Evolutionary conservation across 2,888 invertebrate species (phyloP).

Genomic region (Prosapia bicincta): DNA sequence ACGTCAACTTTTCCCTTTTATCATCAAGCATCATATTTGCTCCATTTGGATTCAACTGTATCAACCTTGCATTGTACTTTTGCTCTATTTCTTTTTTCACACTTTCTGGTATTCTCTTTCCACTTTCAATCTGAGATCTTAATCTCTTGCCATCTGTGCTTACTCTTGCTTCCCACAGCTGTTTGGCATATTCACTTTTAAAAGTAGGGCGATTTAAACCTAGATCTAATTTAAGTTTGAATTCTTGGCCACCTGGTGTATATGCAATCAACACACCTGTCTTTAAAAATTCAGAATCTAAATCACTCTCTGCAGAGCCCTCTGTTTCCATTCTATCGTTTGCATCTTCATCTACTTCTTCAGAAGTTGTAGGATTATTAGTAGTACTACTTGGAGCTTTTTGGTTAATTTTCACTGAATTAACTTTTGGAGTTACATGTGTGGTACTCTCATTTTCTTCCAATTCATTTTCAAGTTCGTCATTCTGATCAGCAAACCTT

Average conservation of each 20-base stretch:
- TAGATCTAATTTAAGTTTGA: constrained; percentile 25
- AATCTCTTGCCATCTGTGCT: constrained; percentile 59
- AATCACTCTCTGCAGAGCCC: background rate
- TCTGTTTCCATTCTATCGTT: constrained; percentile 15
- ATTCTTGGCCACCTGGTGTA: constrained; percentile 25
- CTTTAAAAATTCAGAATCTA: constrained; percentile 20
- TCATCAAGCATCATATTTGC: constrained; percentile 22
- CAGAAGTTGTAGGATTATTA: background rate
- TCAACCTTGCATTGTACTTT: constrained; percentile 52
- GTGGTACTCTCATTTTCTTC: constrained; percentile 33
- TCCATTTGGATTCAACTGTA: constrained; percentile 30
- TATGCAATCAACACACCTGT: constrained; percentile 16
- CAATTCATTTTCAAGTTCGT: constrained; percentile 43
- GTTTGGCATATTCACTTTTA: constrained; percentile 55
- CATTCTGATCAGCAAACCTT: constrained; percentile 43
- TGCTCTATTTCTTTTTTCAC: constrained; percentile 58
- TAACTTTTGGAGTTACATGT: constrained; percentile 20
- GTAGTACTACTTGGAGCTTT: background rate
- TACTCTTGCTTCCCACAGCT: constrained; percentile 63
- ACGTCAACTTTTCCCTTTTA: constrained; percentile 33
- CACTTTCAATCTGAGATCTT: constrained; percentile 49
- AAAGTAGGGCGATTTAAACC: constrained; percentile 44
- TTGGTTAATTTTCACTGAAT: background rate
- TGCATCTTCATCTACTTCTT: constrained; percentile 8
- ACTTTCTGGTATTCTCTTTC: constrained; percentile 56